These are phyloP conservation scores for Porites divaricata DNA, from an alignment of 92 coral and sea anemone genomes.

Conservation along the genomic window DNA sequence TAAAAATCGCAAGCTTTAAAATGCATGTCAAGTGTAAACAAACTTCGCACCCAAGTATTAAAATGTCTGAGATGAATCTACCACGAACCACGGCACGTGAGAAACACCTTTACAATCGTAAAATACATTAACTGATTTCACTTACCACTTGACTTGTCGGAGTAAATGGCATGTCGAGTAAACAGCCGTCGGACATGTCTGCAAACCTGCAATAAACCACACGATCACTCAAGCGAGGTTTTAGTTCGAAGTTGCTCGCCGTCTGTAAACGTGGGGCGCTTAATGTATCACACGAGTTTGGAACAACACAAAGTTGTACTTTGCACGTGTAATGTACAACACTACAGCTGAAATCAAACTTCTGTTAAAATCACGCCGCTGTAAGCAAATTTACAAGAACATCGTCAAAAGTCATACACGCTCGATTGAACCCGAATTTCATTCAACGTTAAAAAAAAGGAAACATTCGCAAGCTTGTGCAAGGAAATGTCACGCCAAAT, in stretches of 20 bases:
- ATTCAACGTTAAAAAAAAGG: background rate
- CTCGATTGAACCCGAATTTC: background rate
- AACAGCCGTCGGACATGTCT: conserved; percentile 24
- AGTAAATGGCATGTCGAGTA: conserved; percentile 15
- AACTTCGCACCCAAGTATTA: background rate
- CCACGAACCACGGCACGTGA: conserved; percentile 6
- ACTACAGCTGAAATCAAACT: background rate
- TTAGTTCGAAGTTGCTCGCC: conserved; percentile 5
- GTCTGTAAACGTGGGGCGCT: conserved; percentile 2
- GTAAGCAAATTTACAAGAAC: too few relatives aligned
- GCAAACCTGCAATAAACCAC: conserved; percentile 26
- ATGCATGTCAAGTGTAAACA: background rate
- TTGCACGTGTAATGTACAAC: background rate
- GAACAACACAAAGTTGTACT: background rate
- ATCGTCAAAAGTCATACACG: background rate
- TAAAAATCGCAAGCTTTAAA: background rate
- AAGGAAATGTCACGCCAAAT: background rate
- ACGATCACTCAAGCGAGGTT: conserved; percentile 7
- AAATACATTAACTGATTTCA: background rate
- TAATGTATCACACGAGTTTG: background rate
- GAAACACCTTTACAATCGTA: background rate
- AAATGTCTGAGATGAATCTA: background rate
- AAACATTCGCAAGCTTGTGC: background rate
- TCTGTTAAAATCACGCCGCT: background rate
- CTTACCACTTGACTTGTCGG: conserved; percentile 18